A percentile compares a stretch with the other conserved stretches of the same genome.
phyloP scores from a whole-genome alignment of 35 echinoderm and acorn worm species.

The Patiria miniata region DNA sequence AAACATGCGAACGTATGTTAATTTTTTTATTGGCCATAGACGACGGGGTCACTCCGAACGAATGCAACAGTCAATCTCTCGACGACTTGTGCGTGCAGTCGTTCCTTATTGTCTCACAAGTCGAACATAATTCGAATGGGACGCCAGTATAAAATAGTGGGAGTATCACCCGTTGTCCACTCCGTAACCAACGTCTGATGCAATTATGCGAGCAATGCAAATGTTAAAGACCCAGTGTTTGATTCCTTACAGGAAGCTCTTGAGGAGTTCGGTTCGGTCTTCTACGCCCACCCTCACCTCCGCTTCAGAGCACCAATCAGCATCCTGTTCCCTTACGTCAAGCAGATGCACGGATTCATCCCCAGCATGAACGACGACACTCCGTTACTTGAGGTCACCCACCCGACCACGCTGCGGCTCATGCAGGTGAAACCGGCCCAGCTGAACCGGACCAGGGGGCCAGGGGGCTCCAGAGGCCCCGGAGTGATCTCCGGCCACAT shows the following conservation, averaged over 20 bases:
- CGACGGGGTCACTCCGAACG: no score
- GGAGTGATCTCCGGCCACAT: background rate
- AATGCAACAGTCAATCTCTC: no score
- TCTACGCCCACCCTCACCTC: slow-evolving; percentile 27
- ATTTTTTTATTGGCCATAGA: no score
- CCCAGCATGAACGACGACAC: background rate
- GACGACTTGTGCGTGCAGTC: no score
- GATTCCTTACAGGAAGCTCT: slow-evolving; percentile 25
- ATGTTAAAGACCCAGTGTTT: no score
- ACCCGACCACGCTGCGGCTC: slow-evolving; percentile 18
- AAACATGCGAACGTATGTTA: no score
- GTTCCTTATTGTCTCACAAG: no score
- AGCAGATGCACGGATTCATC: slow-evolving; percentile 19
- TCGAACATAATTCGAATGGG: no score
- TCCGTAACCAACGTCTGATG: no score
- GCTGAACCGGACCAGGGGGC: background rate
- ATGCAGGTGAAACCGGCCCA: background rate
- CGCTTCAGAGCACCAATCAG: slow-evolving; percentile 27
- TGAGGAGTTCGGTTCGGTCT: slow-evolving; percentile 38
- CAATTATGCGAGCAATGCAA: no score
- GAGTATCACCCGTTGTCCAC: no score
- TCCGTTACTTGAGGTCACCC: background rate
- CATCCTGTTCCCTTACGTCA: slow-evolving; percentile 20
- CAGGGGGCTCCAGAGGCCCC: background rate
- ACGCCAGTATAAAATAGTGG: no score